These are phyloP conservation scores for Hypanus sabinus DNA, from an alignment of 2,113 vertebrate species.

Conservation along the genomic window DNA sequence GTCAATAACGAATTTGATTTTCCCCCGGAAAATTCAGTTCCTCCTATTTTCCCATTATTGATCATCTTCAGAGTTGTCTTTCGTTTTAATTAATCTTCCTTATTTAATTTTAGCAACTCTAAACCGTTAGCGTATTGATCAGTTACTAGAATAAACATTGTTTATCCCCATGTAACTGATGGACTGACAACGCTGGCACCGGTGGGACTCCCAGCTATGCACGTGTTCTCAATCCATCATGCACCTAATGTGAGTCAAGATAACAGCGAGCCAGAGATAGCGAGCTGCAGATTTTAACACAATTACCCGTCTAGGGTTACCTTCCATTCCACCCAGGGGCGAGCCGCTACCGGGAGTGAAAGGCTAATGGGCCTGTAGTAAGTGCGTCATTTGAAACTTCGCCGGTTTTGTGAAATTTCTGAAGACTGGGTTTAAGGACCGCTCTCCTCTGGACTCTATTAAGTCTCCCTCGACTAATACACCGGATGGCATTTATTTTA, in stretches of 20 bases:
- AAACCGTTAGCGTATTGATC: background rate
- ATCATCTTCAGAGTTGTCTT: background rate
- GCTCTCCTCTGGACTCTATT: background rate
- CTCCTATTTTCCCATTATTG: background rate
- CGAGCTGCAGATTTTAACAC: conserved; percentile 36
- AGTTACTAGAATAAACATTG: conserved; percentile 5
- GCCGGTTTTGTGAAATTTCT: background rate
- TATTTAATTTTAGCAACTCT: background rate
- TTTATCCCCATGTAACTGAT: conserved; percentile 59
- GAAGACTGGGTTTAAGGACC: background rate
- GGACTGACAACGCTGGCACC: conserved; percentile 67
- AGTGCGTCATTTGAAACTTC: background rate
- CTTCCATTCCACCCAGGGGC: background rate
- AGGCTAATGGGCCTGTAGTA: background rate
- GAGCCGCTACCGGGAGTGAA: background rate
- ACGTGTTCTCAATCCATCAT: conserved; percentile 85
- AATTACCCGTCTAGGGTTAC: conserved; percentile 54
- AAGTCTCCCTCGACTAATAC: background rate
- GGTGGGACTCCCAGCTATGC: conserved; percentile 67
- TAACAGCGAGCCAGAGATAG: conserved; percentile 61
- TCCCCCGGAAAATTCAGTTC: background rate
- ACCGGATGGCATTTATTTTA: background rate
- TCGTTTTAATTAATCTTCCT: background rate
- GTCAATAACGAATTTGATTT: background rate
- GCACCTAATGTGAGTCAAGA: conserved; percentile 79